Conservation (phyloP, 2,888 invertebrate genomes). For the Tipula vernalis region DNA sequence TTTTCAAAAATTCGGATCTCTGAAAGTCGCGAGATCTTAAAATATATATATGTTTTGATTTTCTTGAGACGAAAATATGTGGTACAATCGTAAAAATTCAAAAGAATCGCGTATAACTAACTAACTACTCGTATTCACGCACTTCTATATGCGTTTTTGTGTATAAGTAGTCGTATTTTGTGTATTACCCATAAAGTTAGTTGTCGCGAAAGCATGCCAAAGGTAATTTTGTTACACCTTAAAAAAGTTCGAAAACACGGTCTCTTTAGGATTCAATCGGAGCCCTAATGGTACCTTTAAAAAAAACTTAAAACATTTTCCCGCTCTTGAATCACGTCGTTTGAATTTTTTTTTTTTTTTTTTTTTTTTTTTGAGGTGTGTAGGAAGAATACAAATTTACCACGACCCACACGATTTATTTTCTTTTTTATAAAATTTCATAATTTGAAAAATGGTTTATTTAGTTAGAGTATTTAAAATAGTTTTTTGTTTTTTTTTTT, state of each 20-base stretch:
- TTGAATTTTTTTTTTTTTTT: neutral
- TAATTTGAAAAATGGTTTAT: neutral
- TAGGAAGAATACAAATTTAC: neutral
- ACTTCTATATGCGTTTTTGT: neutral
- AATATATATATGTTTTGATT: neutral
- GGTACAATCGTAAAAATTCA: neutral
- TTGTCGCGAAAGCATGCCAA: neutral
- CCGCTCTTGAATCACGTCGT: neutral
- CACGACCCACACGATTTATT: neutral
- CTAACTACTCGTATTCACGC: neutral
- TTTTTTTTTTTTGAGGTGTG: neutral
- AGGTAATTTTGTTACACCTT: neutral
- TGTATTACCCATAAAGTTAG: neutral
- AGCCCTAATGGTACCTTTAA: neutral
- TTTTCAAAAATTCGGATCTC: neutral
- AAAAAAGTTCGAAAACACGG: neutral
- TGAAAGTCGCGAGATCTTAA: neutral
- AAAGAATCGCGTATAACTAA: neutral
- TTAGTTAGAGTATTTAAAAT: neutral
- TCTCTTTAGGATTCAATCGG: neutral
- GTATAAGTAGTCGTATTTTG: no score
- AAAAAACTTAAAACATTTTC: neutral
- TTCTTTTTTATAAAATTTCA: neutral
- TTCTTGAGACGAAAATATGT: neutral
- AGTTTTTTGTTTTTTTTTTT: neutral